Evolutionary conservation across 1,140 invertebrate genomes (phyloP), one percentile per base, ranked within the genome.

Genomic region (Geopemphigus sp.): DNA sequence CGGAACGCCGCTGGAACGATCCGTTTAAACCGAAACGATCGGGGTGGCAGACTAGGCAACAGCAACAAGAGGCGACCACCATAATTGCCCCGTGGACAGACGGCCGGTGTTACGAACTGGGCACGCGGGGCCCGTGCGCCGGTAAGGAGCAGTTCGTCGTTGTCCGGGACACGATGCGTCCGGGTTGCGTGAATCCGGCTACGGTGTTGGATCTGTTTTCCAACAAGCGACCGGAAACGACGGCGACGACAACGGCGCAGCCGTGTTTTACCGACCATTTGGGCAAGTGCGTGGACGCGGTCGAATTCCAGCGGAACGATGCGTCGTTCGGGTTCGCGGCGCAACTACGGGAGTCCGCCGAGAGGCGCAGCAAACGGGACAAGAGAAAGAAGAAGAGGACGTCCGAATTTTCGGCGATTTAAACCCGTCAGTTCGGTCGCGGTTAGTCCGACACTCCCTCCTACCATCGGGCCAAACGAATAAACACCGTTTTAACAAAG

Each of bases 221-320:
- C 32, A 61, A 57, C 64, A 68, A 45, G 22, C 56, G 45, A 68
- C 66, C 5, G 22, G 12, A 24, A n/a, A 22, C 39, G 39, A 15
- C 39, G n/a, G 14, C 12, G 12, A 14, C 56, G 12, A 17, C 56
- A 39, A 14, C 56, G 12, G 1, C 56, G 45, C 64, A 19, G n/a
- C n/a, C 45, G n/a, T 76, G 73, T 54, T 1, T 59, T 1, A 76
- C 54, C 19, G 56, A 76, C 73, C 73, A 76, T 32, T 39, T n/a
- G 32, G 73, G 73, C 8, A 29, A 24, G 14, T 76, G 73, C 32
- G 73, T 47, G n/a, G 56, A 17, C 22, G 54, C 19, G 0, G 22
- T 68, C 0, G 45, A 24, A 8, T 32, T 76, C 15, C 39, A 17
- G 32, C 11, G 4, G 11, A 15, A 22, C 56, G n/a, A 26, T 32